These are phyloP conservation scores for Aphaenogaster rudis DNA, from an alignment of 1,140 invertebrate species.

Conservation along the genomic window DNA sequence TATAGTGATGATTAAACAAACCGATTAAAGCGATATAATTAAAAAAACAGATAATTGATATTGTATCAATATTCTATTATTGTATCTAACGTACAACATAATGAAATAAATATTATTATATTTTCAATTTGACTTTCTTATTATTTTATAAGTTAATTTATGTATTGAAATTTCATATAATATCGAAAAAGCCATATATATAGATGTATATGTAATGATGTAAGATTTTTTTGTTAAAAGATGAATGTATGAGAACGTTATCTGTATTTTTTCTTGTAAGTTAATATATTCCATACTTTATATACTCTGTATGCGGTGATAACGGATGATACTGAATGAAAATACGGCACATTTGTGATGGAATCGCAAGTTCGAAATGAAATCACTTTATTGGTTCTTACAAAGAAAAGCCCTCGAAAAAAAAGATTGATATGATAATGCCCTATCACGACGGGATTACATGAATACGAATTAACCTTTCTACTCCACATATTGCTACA, in stretches of 20 bases:
- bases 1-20: slow-evolving; percentile 81
- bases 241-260: not conserved
- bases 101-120: slow-evolving; percentile 84
- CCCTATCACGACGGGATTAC: not conserved
- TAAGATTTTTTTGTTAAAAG: slow-evolving; percentile 1
- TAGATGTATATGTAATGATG: not conserved
- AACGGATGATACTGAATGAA: slow-evolving; percentile 8
- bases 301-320: slow-evolving; percentile 39
- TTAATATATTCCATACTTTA: slow-evolving; percentile 29
- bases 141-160: slow-evolving; percentile 65
- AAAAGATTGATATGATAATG: slow-evolving; percentile 17
- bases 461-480: slow-evolving; percentile 47
- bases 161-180: slow-evolving; percentile 61
- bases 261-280: slow-evolving; percentile 9
- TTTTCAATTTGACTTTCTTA: slow-evolving; percentile 80
- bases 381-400: slow-evolving; percentile 40
- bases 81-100: slow-evolving; percentile 83
- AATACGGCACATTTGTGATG: slow-evolving; percentile 32
- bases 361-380: slow-evolving; percentile 17
- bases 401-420: not conserved
- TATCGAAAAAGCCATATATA: not conserved
- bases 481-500: slow-evolving; percentile 61
- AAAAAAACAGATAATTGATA: slow-evolving; percentile 80
- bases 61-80: slow-evolving; percentile 84
- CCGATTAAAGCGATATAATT: slow-evolving; percentile 43